Percentiles rank a stretch among this genome's conserved stretches.
Evolutionary conservation across 2,797 vertebrate genomes (phyloP).

Genomic region (Psittacula derbiana): DNA sequence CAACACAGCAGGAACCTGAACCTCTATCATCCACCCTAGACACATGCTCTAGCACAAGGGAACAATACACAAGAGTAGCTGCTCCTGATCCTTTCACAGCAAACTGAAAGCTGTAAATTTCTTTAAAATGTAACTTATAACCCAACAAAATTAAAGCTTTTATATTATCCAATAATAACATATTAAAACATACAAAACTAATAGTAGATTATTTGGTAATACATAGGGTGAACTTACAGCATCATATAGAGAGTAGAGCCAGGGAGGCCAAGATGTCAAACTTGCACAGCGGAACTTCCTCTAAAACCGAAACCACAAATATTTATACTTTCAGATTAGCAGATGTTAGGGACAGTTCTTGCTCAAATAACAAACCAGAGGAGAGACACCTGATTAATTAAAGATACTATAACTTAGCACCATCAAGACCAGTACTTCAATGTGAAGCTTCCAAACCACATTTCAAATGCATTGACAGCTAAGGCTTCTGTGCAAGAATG

Average conservation of each 20-base stretch:
- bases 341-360: neutral
- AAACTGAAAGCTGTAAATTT: neutral
- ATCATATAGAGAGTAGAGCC: constrained; percentile 96
- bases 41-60: accelerated
- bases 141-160: neutral
- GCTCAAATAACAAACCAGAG: neutral
- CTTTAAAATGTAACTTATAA: neutral
- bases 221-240: constrained; percentile 83
- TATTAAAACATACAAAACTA: neutral
- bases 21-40: neutral
- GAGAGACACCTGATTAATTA: neutral
- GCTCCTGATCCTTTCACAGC: neutral
- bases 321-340: neutral
- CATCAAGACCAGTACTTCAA: neutral
- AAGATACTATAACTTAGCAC: neutral
- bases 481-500: neutral
- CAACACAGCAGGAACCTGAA: neutral
- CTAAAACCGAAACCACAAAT: constrained; percentile 71
- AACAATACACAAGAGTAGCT: neutral
- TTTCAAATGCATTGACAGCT: neutral
- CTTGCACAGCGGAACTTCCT: constrained; percentile 92
- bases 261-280: constrained; percentile 94
- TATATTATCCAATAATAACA: neutral
- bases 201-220: neutral
- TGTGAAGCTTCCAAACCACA: neutral